These are phyloP conservation scores for Bombus cullumanus DNA, from an alignment of 1,140 invertebrate genomes.

Conservation along the genomic window DNA sequence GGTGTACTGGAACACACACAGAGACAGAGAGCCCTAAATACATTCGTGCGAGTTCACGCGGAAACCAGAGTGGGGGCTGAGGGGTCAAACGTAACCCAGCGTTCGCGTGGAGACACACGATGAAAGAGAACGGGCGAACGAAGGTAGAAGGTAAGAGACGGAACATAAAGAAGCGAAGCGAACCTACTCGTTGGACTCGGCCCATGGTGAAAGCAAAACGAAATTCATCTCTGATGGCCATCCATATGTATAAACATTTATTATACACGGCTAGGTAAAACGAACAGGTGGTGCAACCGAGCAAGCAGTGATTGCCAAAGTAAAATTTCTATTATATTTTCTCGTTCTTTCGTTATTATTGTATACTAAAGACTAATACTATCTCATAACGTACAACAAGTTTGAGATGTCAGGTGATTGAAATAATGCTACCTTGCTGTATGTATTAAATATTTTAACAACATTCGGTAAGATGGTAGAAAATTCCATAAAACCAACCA, in stretches of 20 bases:
- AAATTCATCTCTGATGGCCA: neutral
- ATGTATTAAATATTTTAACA: too few relatives aligned
- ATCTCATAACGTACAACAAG: too few relatives aligned
- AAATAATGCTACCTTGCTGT: too few relatives aligned
- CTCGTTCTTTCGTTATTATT: too few relatives aligned
- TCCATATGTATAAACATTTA: neutral
- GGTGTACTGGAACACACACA: neutral
- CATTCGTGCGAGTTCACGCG: conserved; percentile 54
- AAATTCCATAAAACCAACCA: too few relatives aligned
- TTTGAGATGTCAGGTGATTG: too few relatives aligned
- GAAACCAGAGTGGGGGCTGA: conserved; percentile 32
- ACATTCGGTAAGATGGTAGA: too few relatives aligned
- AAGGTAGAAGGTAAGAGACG: neutral
- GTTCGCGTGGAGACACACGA: conserved; percentile 7
- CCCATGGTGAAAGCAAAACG: neutral
- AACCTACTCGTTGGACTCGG: too few relatives aligned
- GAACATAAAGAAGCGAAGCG: neutral
- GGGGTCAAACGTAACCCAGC: conserved; percentile 16
- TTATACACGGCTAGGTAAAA: neutral
- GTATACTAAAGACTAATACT: too few relatives aligned
- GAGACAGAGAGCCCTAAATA: conserved; percentile 39
- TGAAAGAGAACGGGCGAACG: neutral
- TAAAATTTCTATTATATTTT: too few relatives aligned
- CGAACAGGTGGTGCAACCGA: neutral
- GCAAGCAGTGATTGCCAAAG: neutral